Evolutionary conservation across 2,888 invertebrate genomes (phyloP).

Genomic region (Athrips mouffetella): DNA sequence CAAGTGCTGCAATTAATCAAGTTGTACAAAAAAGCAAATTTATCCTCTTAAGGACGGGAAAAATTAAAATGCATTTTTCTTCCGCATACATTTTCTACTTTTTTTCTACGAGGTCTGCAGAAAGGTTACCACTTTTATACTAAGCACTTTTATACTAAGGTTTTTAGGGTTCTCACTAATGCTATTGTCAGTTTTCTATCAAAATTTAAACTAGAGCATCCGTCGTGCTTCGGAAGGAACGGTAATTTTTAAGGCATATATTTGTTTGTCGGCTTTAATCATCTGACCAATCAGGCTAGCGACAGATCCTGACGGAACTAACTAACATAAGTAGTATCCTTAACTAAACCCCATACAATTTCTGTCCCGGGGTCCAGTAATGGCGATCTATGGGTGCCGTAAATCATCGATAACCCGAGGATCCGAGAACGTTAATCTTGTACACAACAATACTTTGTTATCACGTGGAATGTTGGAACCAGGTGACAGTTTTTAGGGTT

Average conservation of each 20-base stretch:
- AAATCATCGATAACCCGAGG: neutral
- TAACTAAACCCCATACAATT: neutral
- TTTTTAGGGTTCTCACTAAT: no score
- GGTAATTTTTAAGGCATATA: no score
- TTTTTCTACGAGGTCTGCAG: neutral
- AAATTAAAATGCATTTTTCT: conserved; percentile 15
- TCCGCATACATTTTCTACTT: neutral
- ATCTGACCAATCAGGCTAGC: neutral
- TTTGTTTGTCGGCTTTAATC: no score
- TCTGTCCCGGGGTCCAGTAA: neutral
- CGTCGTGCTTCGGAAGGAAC: no score
- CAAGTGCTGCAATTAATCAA: conserved; percentile 10
- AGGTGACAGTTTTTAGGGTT: neutral
- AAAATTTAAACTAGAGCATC: no score
- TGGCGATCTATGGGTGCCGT: conserved; percentile 3
- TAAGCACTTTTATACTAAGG: no score
- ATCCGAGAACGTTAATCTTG: neutral
- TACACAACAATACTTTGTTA: conserved; percentile 8
- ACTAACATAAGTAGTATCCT: neutral
- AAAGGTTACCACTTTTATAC: neutral
- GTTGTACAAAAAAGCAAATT: conserved; percentile 7
- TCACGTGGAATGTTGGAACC: neutral
- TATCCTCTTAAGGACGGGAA: neutral
- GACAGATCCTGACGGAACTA: neutral
- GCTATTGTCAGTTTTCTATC: no score